A percentile compares a stretch with the other conserved stretches of the same genome.
These are phyloP conservation scores for Augochlora pura DNA, from an alignment of 1,140 invertebrate genomes.

Conservation along the genomic window DNA sequence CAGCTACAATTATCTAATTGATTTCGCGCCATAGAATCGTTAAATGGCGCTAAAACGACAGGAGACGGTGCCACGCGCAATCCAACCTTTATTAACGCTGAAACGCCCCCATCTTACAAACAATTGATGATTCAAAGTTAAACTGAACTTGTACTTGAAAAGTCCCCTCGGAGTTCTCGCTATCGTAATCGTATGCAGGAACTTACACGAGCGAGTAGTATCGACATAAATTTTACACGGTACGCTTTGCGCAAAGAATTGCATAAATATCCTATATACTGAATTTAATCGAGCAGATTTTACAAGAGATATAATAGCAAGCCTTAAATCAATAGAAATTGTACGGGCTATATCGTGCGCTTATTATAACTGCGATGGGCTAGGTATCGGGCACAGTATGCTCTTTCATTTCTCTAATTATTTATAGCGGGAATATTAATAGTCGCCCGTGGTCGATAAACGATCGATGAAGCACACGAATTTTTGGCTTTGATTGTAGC, in stretches of 20 bases:
- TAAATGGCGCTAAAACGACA: conserved; percentile 49
- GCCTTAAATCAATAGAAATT: too few species aligned
- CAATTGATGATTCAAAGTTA: neutral
- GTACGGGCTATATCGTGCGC: too few species aligned
- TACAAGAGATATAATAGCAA: too few species aligned
- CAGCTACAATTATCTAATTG: conserved; percentile 47
- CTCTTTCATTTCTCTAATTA: neutral
- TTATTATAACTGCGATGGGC: neutral
- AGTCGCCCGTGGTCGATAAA: neutral
- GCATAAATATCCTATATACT: too few species aligned
- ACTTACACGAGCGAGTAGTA: too few species aligned
- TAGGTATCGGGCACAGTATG: neutral
- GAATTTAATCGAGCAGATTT: too few species aligned
- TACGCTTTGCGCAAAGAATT: too few species aligned
- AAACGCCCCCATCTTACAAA: neutral
- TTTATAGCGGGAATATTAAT: neutral
- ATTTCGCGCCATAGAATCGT: conserved; percentile 51
- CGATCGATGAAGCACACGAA: neutral
- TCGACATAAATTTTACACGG: too few species aligned
- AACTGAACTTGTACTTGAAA: neutral
- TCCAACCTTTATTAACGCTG: conserved; percentile 31
- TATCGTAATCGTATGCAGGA: neutral
- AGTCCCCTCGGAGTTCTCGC: neutral
- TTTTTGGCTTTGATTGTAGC: too few species aligned
- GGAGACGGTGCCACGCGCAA: neutral